Conservation (phyloP, 1,140 invertebrate species). For the Philopotamus ludificatus region DNA sequence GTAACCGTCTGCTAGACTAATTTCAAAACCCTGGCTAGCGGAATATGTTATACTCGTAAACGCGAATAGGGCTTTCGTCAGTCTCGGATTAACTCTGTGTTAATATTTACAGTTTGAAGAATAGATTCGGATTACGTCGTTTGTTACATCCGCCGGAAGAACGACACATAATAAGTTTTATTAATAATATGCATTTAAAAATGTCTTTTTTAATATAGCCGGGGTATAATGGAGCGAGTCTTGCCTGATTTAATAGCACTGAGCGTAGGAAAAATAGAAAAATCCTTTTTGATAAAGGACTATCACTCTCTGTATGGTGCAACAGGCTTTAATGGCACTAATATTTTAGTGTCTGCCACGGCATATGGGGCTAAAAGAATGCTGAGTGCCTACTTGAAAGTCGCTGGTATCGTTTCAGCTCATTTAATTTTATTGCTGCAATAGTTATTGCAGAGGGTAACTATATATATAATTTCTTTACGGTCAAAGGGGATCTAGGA, state of each 20-base stretch:
- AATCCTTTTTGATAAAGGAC: slow-evolving; percentile 3
- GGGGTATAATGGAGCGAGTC: too few species aligned
- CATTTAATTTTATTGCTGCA: not conserved
- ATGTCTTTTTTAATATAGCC: too few species aligned
- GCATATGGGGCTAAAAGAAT: slow-evolving; percentile 9
- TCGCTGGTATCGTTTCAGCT: slow-evolving; percentile 6
- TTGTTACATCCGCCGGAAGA: too few species aligned
- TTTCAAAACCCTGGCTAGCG: not conserved
- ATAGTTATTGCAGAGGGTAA: not conserved
- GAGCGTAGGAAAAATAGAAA: not conserved
- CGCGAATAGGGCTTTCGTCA: not conserved
- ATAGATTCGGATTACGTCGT: too few species aligned
- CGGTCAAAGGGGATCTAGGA: not conserved
- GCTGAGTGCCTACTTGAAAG: not conserved
- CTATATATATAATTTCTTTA: not conserved
- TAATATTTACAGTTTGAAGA: not conserved
- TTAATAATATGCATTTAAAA: too few species aligned
- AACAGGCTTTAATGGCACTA: slow-evolving; percentile 20
- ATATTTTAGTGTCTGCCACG: slow-evolving; percentile 21
- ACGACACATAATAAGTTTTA: too few species aligned
- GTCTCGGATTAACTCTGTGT: not conserved
- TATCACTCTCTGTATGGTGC: slow-evolving; percentile 8
- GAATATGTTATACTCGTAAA: not conserved
- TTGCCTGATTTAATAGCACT: not conserved
- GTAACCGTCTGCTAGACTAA: not conserved